Evolutionary conservation across 2,797 vertebrate genomes (phyloP), one percentile per base, ranked within the genome.

Genomic region (Gallirallus australis): DNA sequence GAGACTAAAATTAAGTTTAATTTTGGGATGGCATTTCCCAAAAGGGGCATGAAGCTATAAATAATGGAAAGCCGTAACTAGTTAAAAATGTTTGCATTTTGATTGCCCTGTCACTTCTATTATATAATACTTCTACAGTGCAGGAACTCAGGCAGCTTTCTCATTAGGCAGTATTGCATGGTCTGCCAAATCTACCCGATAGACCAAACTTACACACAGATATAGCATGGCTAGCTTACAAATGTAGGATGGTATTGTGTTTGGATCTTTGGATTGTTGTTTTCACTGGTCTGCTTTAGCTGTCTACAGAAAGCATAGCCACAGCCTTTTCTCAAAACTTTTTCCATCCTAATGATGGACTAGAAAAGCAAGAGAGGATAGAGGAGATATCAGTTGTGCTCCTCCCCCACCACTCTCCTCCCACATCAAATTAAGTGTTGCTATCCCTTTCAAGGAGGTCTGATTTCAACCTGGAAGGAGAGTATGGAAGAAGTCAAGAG

Each of bases 1-100:
- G 96, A 97, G 80, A 73, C 59, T 50, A 93, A 97, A 97, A 95
- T 97, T 89, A 94, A 94, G 83, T 94, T 95, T 96, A 93, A 96
- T 96, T 97, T 94, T 73, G 90, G 88, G 88, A 94, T 96, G 88
- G 80, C 95, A 93, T 96, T 94, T 97, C 91, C 90, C 93, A 56
- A 86, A 94, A 84, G 95, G 91, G 66, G 92, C 77, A 85, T 42
- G 53, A 90, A 89, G 31, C 80, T 96, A 96, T 96, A 96, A 95
- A 95, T 96, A 96, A 84, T 70, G 30, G 77, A 84, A 90, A 89
- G 17, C 64, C 0, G 0, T 91, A 94, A 80, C 82, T 60, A 73
- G 81, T 73, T 70, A 91, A 86, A 96, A 84, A 18, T 50, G 52
- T 82, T 94, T 93, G 59, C 31, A 14, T 90, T 95, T 95, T 89